A percentile compares a stretch with the other conserved stretches of the same genome.
Conservation (phyloP, 2,113 vertebrate genomes). For the Scytalopus superciliaris region DNA sequence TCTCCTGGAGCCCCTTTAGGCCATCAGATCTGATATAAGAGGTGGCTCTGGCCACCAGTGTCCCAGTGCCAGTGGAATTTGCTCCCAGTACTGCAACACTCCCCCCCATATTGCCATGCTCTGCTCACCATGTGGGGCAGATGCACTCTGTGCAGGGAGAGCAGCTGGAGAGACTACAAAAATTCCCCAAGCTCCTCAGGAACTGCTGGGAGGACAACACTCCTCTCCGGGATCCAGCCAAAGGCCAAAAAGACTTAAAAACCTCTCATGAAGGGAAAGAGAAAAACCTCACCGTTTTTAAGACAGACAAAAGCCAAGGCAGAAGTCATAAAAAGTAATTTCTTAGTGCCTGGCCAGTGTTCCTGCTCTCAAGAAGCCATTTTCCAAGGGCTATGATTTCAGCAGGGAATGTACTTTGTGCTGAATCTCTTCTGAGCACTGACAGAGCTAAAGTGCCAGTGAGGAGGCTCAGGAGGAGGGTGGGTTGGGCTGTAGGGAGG, state of each 20-base stretch:
- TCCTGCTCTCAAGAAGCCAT: background rate
- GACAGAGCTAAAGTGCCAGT: fast-evolving
- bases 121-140: background rate
- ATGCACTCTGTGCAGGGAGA: background rate
- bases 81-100: background rate
- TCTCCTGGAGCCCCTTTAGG: background rate
- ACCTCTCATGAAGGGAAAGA: background rate
- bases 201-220: background rate
- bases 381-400: background rate
- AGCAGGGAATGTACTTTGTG: background rate
- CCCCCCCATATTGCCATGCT: background rate
- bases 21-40: background rate
- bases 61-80: background rate
- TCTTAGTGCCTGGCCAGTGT: background rate
- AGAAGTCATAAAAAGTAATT: background rate
- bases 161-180: background rate
- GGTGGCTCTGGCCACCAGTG: background rate
- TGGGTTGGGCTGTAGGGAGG: background rate
- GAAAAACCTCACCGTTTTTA: background rate
- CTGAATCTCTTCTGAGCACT: background rate
- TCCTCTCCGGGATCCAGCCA: background rate
- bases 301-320: background rate
- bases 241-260: background rate
- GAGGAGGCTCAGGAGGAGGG: background rate
- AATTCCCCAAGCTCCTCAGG: background rate